Evolutionary conservation across 2,113 vertebrate species (phyloP), one percentile per base, ranked within the genome.

Genomic region (Lamprotornis superbus): DNA sequence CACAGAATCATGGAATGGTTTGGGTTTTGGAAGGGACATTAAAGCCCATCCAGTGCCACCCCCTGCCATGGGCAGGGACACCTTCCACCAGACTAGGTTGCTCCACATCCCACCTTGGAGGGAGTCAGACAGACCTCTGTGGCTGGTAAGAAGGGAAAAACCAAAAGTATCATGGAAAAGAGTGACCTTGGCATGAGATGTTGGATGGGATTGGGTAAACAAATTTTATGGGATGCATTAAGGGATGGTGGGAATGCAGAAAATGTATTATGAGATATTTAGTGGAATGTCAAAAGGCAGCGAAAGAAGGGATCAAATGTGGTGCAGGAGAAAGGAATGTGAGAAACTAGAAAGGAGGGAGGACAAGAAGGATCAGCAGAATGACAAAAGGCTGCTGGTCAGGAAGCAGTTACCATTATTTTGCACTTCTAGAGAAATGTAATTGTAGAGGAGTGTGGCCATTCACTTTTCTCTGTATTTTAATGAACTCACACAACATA

Each of bases 41-140:
- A 61, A 39, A 69, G 3, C 23, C 10, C 46, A 53, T 4, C 28
- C 64, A 69, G 37, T 28, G 0, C 18, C 27, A 28, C 22, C 63
- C 24, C 46, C 14, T 22, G 73, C 44, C 25, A 31, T 12, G 37
- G 30, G 11, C 53, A 76, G 27, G 46, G 52, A 44, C 46, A 52
- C 17, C 31, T 77, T 4, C 25, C 83, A 68, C 17, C 6, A 0
- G 0, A 1, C 16, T 21, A 71, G 9, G 20, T 0, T 64, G 11
- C 14, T 79, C 35, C 57, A 49, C 8, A 37, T 9, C 13, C 7
- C 5, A 1, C 5, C 52, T 28, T 50, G 28, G 33, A 73, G 14
- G 11, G 16, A 23, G 15, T 80, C 61, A 69, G 23, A 2, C 14
- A 40, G 12, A 42, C 6, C 12, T n/a, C 23, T 65, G 39, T 1